Evolutionary conservation across 1,140 invertebrate genomes (phyloP), one percentile per base, ranked within the genome.

Genomic region (Charaxes varanes): DNA sequence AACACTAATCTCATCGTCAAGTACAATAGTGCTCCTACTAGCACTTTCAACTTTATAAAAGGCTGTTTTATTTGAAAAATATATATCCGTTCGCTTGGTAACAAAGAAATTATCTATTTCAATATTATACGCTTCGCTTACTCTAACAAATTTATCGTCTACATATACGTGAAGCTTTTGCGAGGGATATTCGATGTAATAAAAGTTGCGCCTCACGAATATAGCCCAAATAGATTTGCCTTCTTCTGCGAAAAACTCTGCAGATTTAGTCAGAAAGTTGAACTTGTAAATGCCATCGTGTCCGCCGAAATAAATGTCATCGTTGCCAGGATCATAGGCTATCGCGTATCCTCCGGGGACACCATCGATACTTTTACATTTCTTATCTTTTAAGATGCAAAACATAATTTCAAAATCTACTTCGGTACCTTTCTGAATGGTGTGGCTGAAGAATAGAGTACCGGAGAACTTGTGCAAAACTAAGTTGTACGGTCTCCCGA

Each of bases 211-310:
- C 22, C 58, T 50, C 4, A 81, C 49, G 24, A 72, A 78, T 13
- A 81, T 17, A 4, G 48, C 58, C 76, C 76, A 81, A 6, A 81
- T 78, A 1, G 69, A 74, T 45, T 67, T 76, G 1, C 63, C 67
- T 35, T 71, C 54, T 54, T 76, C 73, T 1, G 56, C 63, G 43
- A 72, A 81, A 33, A 63, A 76, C 7, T 70, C 67, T 1, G 71
- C 76, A 17, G 49, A 24, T 49, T 58, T 67, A 0, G 55, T 63
- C 4, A 70, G 28, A 33, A 76, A 78, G 36, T 76, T 72, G 31
- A 78, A 81, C 35, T 72, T 72, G 34, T 81, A 81, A 4, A 81
- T 70, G 3, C 76, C 76, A 6, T 78, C 58, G 22, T 78, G 66
- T 0, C 76, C 76, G 0, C 76, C 76, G 26, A 80, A 68, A 24